Base-by-base conservation (phyloP, 2,888 invertebrate species). In the Cryptocephalus primarius region DNA sequence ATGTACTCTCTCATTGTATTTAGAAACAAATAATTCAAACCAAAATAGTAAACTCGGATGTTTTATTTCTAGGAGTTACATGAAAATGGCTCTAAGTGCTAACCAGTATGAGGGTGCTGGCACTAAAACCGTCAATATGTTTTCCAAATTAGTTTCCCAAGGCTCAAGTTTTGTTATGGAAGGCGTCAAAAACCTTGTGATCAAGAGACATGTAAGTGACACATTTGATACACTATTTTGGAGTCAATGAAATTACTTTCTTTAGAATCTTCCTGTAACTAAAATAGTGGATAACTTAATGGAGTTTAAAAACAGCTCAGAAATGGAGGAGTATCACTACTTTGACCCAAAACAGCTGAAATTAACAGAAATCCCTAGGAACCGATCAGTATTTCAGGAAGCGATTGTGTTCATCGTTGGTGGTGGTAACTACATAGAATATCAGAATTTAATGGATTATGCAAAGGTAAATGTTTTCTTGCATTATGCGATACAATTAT, bases 151-250 rank as follows among this genome's bases (percentile, higher is more conserved):
- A 46, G 89, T 99, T 61, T 89, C 89, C 8, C 94, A 96, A 66
- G 95, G 96, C 14, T 97, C 96, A 0, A 91, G 92, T 33, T 96
- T 99, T 69, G 95, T 99, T 0, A 99, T 99, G 96, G 99, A 99
- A 71, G 99, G 96, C 34, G 96, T 97, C 1, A 94, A 96, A 72
- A 99, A 99, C 76, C 80, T 99, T 60, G 97, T 97, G 12, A 91
- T 99, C 8, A 99, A 99, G 72, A 85, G 90, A 74, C 96, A 99
- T 73, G 91, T 90, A 69, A 80, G 84, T 78, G 22, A 22, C 6
- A 22, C 6, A 22, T 22, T 22, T 22, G 22, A 4, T 22, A 6
- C 6, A 22, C 22, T 22, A 22, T 22, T 22, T 22, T 6, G 22
- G 6, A 22, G 22, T 4, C 3, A 22, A 22, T 22, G 2, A 22